Base-by-base conservation (phyloP, 1,140 invertebrate genomes). In the Papilio polytes region DNA sequence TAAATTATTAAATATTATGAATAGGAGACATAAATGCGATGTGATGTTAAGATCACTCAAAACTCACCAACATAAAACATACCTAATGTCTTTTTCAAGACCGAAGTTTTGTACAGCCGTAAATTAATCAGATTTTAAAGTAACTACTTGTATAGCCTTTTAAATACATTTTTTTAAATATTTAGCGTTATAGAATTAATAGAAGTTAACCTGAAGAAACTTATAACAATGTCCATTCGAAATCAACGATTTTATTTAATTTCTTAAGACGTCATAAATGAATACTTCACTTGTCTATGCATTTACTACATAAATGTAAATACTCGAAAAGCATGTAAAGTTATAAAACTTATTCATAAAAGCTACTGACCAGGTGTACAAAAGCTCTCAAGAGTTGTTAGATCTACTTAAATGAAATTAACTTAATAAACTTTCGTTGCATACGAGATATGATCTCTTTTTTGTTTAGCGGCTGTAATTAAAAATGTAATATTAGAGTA, bases 1-100 rank as follows among this genome's bases (percentile, higher is more conserved):
- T 70, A 70, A 70, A 70, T 15, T 70, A 70, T 70, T 70, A 31
- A 70, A 70, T 70, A 15, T 70, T 36, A 70, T 70, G 13, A 70
- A 70, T 70, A 63, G 59, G 2, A 22, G 20, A 63, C 59, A 12
- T 6, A 59, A 20, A 59, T 26, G 26, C 13, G 63, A 70, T 70
- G 22, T 2, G 22, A 70, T 31, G 59, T 31, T 66, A 22, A 36
- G 26, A 70, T 12, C 26, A 31, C 22, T 70, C 63, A 36, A 70
- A 70, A 70, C 20, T 63, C 22, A 70, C 26, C 4, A 7, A 31
- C 0, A 36, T 70, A 4, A 9, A 8, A 7, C 36, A 41, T 8
- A 36, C 4, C 31, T 36, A 59, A 48, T 15, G 13, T 48, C 10
- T 48, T 48, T 48, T 48, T 48, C 6, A 18, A n/a, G 18, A 56